Evolutionary conservation across 2,888 invertebrate species (phyloP), one percentile per base, ranked within the genome.

Genomic region (Bugula neritina): DNA sequence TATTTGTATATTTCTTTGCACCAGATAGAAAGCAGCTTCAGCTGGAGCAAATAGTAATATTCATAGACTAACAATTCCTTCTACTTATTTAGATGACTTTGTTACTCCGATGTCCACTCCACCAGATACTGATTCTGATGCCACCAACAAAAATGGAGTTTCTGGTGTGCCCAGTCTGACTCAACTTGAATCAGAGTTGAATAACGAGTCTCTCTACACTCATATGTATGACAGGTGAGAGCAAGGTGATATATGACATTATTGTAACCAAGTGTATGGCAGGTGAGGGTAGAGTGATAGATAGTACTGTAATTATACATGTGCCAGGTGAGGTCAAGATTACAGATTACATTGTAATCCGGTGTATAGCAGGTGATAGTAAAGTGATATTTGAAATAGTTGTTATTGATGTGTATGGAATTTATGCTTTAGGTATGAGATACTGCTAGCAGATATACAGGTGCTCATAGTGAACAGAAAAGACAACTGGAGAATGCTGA

Each of bases 401-500:
- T n/a, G n/a, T n/a, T n/a, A n/a, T n/a, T n/a, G n/a, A n/a, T n/a
- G n/a, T n/a, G n/a, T n/a, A n/a, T n/a, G n/a, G n/a, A n/a, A n/a
- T n/a, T n/a, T 55, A n/a, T 17, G 55, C 31, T 75, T 17, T 75
- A 85, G 86, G 74, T 87, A 87, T 76, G 82, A 82, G 1, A 78
- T 94, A 69, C 91, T 92, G 81, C 86, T 94, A 76, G 91, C 90
- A 71, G 92, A 93, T 78, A 82, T 87, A 76, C 93, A 96, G 86
- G 90, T 96, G 71, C 85, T 97, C 76, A 91, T 94, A 70, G 94
- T 94, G 0, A 90, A 91, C 82, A 91, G 91, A 52, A 90, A 90
- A 75, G 94, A 95, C 81, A 92, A 92, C 84, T 94, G 93, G 92
- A 90, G 91, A 78, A 91, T 63, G 63, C 10, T 34, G 2, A 63